Evolutionary conservation across 2,888 invertebrate species (phyloP), one percentile per base, ranked within the genome.

Genomic region (Aelia acuminata): DNA sequence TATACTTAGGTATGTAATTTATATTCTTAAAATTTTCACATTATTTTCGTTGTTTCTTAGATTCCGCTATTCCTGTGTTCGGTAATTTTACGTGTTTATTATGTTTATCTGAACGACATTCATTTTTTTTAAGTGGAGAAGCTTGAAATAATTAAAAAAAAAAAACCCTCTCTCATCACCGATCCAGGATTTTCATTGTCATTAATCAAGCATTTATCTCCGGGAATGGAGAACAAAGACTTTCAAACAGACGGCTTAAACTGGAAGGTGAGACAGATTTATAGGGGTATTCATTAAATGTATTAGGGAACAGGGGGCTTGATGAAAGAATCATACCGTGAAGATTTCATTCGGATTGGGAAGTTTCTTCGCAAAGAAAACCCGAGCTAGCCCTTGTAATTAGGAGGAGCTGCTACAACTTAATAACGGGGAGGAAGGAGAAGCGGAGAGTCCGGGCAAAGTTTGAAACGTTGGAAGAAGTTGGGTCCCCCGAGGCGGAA

Each of bases 391-490:
- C 43, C 39, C 43, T 80, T 80, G 80, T 80, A 80, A 80, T 80
- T 80, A 80, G 80, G 43, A n/a, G 3, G 43, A 80, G 80, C 43
- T n/a, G 80, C 39, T 80, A 80, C 80, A 80, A 80, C 43, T 80
- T 80, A 80, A 80, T 80, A 80, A 80, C 80, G 3, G 80, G 35
- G 43, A 22, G 80, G 80, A 43, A 39, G 53, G 8, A 57, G 85
- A 22, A 53, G 85, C n/a, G n/a, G n/a, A n/a, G 53, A 20, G 85
- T n/a, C 5, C 8, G 50, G 35, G n/a, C 50, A 57, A 57, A 85
- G 85, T 85, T 85, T 53, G 85, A 85, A 84, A 85, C 85, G 49
- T 39, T 35, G 48, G 84, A 48, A 49, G 39, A 87, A 87, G 70
- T 87, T 63, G 57, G 31, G 43, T 47, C 87, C 87, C 70, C 57